Conservation (phyloP, 2,888 invertebrate species). For the Lypha dubia region DNA sequence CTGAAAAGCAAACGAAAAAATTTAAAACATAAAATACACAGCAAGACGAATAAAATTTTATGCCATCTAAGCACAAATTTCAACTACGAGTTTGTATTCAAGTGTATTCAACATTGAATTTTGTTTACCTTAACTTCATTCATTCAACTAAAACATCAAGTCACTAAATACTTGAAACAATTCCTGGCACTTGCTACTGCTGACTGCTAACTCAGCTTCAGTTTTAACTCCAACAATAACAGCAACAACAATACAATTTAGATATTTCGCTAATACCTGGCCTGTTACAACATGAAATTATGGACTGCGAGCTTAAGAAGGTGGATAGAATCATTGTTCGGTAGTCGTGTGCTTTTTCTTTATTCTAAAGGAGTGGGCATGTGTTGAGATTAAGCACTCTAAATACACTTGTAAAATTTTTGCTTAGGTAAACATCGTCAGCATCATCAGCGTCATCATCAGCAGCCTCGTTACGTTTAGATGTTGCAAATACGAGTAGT, state of each 20-base stretch:
- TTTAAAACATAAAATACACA: conserved; percentile 45
- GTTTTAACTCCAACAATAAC: not conserved
- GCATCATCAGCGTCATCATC: conserved; percentile 3
- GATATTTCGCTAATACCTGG: conserved; percentile 42
- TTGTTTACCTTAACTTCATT: conserved; percentile 62
- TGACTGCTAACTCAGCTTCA: conserved; percentile 7
- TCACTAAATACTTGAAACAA: conserved; percentile 44
- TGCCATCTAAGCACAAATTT: conserved; percentile 61
- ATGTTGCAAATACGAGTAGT: conserved; percentile 13
- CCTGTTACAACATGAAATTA: conserved; percentile 9
- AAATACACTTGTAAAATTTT: conserved; percentile 53
- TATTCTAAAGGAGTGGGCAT: not conserved
- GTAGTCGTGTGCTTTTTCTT: not conserved
- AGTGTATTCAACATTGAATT: conserved; percentile 56
- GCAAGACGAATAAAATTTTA: conserved; percentile 52
- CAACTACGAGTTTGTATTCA: conserved; percentile 34
- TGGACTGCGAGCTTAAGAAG: not conserved
- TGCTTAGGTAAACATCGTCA: conserved; percentile 54
- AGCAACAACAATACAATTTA: conserved; percentile 19
- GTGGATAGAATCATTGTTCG: not conserved
- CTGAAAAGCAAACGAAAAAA: too few species aligned
- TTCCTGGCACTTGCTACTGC: conserved; percentile 3
- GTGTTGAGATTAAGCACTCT: conserved; percentile 44
- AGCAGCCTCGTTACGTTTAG: not conserved
- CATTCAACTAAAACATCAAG: conserved; percentile 55